These are phyloP conservation scores for Channa argus DNA, from an alignment of 2,113 vertebrate genomes.

Conservation along the genomic window DNA sequence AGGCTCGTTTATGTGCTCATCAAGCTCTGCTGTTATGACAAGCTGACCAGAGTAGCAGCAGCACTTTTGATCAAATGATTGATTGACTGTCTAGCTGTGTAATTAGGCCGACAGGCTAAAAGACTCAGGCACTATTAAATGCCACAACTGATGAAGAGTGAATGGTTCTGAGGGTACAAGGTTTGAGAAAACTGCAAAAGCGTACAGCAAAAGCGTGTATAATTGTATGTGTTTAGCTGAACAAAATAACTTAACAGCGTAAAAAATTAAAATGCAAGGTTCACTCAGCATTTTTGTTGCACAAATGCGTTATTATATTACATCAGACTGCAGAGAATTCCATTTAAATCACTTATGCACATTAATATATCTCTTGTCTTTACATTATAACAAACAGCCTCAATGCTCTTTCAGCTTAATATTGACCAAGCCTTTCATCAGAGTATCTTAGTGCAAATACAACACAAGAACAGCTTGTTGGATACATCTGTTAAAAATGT, in stretches of 20 bases:
- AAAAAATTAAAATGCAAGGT: neutral
- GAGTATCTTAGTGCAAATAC: constrained; percentile 1
- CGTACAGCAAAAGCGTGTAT: neutral
- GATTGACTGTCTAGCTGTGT: constrained; percentile 54
- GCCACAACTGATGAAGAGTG: constrained; percentile 37
- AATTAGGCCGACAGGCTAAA: constrained; percentile 59
- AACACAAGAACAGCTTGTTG: constrained; percentile 10
- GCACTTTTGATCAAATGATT: constrained; percentile 56
- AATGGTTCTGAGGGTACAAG: constrained; percentile 16
- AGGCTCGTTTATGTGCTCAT: constrained; percentile 43
- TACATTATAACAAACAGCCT: constrained; percentile 1
- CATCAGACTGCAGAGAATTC: constrained; percentile 6
- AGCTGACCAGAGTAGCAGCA: constrained; percentile 28
- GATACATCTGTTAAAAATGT: neutral
- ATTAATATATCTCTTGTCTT: neutral
- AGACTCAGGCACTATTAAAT: constrained; percentile 51
- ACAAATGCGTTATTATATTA: neutral
- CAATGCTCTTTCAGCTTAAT: neutral
- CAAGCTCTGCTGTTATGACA: constrained; percentile 54
- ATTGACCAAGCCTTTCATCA: constrained; percentile 9
- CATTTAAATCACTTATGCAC: neutral
- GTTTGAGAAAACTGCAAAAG: constrained; percentile 9
- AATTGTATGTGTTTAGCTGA: neutral
- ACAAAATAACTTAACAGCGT: constrained; percentile 4
- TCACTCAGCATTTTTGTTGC: neutral